Base-by-base conservation (phyloP, 2,888 invertebrate species). In the Rhorus exstirpatorius region DNA sequence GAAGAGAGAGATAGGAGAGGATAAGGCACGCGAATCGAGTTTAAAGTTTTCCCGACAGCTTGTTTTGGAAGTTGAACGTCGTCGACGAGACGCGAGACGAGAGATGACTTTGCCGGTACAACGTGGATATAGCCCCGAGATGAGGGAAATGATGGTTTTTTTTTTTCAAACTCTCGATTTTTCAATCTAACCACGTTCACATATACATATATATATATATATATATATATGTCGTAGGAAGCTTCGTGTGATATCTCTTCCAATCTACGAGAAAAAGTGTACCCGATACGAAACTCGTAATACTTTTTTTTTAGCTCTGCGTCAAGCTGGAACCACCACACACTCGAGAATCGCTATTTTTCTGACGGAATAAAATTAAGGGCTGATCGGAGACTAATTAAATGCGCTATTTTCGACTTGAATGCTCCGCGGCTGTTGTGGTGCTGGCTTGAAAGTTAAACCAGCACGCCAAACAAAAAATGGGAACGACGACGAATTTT, bases 1-100 rank as follows among this genome's bases (percentile, higher is more conserved):
- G 19, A 17, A 65, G 26, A 38, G 38, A 49, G 60, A 35, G 35
- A 60, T 41, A 44, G 58, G 44, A 21, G 12, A 38, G 17, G 72
- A 61, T 35, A 60, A 72, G 70, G 63, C 17, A 65, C 70, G 71
- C 44, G 84, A 82, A 84, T 80, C 81, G 85, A 84, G 86, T 84
- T 85, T 82, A 72, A 86, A 86, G 77, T 83, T 84, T 83, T 83
- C 84, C 79, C 81, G 84, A 85, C 84, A 85, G 85, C 83, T 85
- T 83, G 85, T 86, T 85, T 84, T 70, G 70, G 67, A 75, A 81
- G 83, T 84, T 80, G 68, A 78, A 71, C 78, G 76, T 60, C 60
- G 61, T 65, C 65, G 78, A 71, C 55, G 72, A 58, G 63, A 58
- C n/a, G 78, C 35, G 65, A 71, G 53, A 60, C n/a, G n/a, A n/a